Percentiles rank a stretch among this genome's conserved stretches.
phyloP scores from a whole-genome alignment of 2,113 vertebrate species.

The Microtus oregoni region DNA sequence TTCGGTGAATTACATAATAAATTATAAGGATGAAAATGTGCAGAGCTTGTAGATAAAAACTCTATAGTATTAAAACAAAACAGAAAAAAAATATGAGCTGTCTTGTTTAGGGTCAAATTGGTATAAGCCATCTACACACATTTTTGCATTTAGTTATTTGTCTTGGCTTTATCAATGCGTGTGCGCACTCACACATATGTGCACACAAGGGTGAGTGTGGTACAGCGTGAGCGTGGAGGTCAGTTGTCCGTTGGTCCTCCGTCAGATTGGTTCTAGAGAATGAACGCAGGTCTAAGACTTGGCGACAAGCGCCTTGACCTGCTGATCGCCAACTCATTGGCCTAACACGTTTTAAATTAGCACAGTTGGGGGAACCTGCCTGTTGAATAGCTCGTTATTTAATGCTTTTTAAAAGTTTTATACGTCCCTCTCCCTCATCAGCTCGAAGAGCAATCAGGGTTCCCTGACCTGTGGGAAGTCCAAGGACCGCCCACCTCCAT shows the following conservation, averaged over 20 bases:
- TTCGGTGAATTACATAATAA: constrained; percentile 20
- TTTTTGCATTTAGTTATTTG: not conserved
- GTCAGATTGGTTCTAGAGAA: not conserved
- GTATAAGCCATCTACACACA: not conserved
- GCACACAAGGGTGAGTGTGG: not conserved
- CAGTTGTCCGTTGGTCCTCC: not conserved
- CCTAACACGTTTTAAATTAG: not conserved
- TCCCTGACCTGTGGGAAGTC: too few relatives aligned
- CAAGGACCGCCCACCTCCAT: too few relatives aligned
- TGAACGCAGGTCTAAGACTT: not conserved
- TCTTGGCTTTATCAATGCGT: not conserved
- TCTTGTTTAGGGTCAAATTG: not conserved
- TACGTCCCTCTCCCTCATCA: too few relatives aligned
- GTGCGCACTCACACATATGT: not conserved
- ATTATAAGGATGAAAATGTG: not conserved
- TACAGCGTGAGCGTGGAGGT: not conserved
- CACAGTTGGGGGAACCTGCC: not conserved
- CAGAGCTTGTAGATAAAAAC: not conserved
- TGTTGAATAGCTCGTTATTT: not conserved
- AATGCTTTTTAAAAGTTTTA: not conserved
- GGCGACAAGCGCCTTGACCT: not conserved
- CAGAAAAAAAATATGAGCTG: not conserved
- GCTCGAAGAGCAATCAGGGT: too few relatives aligned
- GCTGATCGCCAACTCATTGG: not conserved
- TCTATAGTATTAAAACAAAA: not conserved